Conservation (phyloP, 2,888 invertebrate genomes). For the Cryptus armator region DNA sequence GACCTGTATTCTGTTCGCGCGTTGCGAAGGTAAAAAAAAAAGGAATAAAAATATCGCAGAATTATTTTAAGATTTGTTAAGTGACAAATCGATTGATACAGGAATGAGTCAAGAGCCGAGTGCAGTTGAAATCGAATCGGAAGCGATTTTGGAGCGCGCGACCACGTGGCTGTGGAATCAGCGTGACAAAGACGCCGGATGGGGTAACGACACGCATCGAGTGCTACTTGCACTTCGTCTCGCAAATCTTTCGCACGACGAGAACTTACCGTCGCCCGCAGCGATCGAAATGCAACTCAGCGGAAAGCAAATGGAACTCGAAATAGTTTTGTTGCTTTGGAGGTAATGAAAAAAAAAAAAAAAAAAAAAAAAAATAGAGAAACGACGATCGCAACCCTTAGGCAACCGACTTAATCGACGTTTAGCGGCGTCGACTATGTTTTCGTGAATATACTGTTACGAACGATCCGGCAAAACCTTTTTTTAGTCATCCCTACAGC, state of each 20-base stretch:
- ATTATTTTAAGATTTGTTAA: neutral
- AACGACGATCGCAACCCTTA: slow-evolving; percentile 13
- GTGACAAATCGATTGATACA: slow-evolving; percentile 39
- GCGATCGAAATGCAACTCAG: slow-evolving; percentile 91
- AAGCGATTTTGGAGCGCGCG: slow-evolving; percentile 89
- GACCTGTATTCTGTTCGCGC: slow-evolving; percentile 71
- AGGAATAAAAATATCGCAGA: neutral
- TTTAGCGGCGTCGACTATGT: slow-evolving; percentile 11
- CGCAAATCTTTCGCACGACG: slow-evolving; percentile 87
- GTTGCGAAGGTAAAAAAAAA: slow-evolving; percentile 76
- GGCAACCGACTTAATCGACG: slow-evolving; percentile 25
- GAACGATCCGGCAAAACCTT: neutral
- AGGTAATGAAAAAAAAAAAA: slow-evolving; percentile 86
- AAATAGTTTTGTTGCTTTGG: slow-evolving; percentile 93
- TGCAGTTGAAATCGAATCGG: slow-evolving; percentile 77
- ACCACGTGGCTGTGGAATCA: slow-evolving; percentile 91
- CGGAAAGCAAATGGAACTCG: slow-evolving; percentile 95
- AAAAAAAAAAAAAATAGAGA: neutral
- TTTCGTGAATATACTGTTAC: neutral
- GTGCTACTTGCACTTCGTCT: slow-evolving; percentile 93
- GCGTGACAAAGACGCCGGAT: slow-evolving; percentile 92
- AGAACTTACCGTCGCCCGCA: slow-evolving; percentile 87
- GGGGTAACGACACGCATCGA: slow-evolving; percentile 94
- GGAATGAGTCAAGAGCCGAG: slow-evolving; percentile 57
- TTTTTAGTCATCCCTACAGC: neutral